Conservation (phyloP, 2,888 invertebrate species). For the Ethmia dodecea region DNA sequence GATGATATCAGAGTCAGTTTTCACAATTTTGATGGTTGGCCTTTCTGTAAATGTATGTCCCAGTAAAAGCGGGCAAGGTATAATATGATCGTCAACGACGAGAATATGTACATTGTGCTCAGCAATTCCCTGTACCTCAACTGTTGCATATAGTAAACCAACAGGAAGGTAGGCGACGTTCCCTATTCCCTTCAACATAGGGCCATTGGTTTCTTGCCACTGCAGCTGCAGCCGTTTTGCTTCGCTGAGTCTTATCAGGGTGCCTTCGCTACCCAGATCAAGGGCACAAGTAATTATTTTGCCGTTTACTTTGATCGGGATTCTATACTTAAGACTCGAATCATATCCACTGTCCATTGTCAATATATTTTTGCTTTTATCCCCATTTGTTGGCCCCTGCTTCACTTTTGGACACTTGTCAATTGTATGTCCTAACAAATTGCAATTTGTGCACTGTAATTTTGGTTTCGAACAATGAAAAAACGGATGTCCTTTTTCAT, state of each 20-base stretch:
- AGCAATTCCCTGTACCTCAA: background rate
- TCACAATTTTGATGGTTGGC: slow-evolving; percentile 1
- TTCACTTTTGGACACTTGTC: background rate
- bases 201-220: background rate
- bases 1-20: slow-evolving; percentile 1
- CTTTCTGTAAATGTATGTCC: slow-evolving; percentile 6
- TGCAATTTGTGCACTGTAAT: background rate
- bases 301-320: background rate
- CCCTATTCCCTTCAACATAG: background rate
- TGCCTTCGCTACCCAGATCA: slow-evolving; percentile 6
- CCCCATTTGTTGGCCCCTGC: background rate
- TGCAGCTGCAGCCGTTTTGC: background rate
- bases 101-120: background rate
- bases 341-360: background rate
- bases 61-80: background rate
- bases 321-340: background rate
- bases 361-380: background rate
- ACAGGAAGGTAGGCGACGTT: background rate
- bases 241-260: background rate
- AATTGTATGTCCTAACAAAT: background rate
- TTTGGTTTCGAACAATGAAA: slow-evolving; percentile 1
- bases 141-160: background rate
- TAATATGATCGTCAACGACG: background rate
- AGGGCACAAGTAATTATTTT: background rate
- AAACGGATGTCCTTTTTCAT: slow-evolving; percentile 1